These are phyloP conservation scores for Amblyopsis rosae DNA, from an alignment of 2,113 vertebrate species.

Conservation along the genomic window DNA sequence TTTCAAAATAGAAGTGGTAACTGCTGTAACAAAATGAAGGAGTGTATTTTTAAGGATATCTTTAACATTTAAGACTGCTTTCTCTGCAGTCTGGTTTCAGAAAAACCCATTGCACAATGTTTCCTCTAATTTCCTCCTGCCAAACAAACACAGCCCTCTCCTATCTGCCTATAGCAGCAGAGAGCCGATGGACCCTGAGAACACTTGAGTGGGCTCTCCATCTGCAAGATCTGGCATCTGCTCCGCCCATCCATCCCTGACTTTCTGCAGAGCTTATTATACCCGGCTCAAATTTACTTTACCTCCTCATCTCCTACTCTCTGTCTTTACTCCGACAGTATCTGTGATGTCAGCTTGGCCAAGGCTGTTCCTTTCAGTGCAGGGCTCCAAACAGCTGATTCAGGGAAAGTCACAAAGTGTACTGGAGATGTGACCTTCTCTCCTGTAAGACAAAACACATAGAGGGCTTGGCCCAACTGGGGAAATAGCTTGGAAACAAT, in stretches of 20 bases:
- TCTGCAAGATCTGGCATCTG: conserved; percentile 41
- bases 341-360: conserved; percentile 69
- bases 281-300: conserved; percentile 40
- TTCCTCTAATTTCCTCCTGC: not conserved
- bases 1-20: no score
- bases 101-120: no score
- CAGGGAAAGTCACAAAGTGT: conserved; percentile 80
- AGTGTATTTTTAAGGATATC: no score
- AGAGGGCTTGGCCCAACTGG: conserved; percentile 54
- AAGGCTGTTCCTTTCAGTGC: conserved; percentile 75
- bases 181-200: conserved; percentile 55
- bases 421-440: conserved; percentile 83
- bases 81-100: no score
- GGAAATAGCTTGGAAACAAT: conserved; percentile 71
- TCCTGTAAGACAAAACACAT: conserved; percentile 86
- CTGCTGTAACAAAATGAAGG: no score
- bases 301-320: conserved; percentile 57
- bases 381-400: conserved; percentile 81
- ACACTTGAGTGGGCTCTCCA: conserved; percentile 25
- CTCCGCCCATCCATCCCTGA: conserved; percentile 1
- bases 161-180: conserved; percentile 33
- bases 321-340: not conserved
- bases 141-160: conserved; percentile 26
- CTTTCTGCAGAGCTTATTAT: conserved; percentile 70
- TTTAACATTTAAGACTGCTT: no score